phyloP scores from a whole-genome alignment of 1,140 invertebrate genomes.

The Vanessa tameamea region DNA sequence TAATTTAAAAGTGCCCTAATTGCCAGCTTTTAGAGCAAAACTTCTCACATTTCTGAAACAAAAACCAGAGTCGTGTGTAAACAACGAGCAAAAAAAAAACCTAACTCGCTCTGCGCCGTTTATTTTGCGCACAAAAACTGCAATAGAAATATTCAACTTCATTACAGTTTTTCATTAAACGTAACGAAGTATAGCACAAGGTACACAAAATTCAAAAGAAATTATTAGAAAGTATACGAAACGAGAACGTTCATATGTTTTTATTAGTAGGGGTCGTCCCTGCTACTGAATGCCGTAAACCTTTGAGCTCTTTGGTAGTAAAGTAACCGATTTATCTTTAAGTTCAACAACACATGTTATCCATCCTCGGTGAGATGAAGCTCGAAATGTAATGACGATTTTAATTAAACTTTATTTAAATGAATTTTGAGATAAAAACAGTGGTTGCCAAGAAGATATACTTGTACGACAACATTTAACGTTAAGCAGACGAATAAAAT shows the following conservation, averaged over 20 bases:
- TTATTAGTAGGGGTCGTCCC: not conserved
- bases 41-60: constrained; percentile 5
- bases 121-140: constrained; percentile 17
- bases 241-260: not conserved
- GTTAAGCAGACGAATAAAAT: constrained; percentile 2
- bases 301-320: not conserved
- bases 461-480: not conserved
- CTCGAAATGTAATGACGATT: not conserved
- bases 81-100: constrained; percentile 14
- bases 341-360: constrained; percentile 4
- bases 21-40: constrained; percentile 11
- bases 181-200: not conserved
- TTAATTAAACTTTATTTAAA: not conserved
- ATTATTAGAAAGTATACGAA: not conserved
- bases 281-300: not conserved
- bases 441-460: not conserved
- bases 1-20: constrained; percentile 15
- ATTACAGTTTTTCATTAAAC: not conserved
- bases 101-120: not conserved
- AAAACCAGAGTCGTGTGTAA: constrained; percentile 19
- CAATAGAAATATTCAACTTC: constrained; percentile 10
- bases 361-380: not conserved
- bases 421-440: not conserved
- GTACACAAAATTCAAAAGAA: not conserved
- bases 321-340: not conserved